Evolutionary conservation across 2,888 invertebrate species (phyloP), one percentile per base, ranked within the genome.

Genomic region (Catonia carolina): DNA sequence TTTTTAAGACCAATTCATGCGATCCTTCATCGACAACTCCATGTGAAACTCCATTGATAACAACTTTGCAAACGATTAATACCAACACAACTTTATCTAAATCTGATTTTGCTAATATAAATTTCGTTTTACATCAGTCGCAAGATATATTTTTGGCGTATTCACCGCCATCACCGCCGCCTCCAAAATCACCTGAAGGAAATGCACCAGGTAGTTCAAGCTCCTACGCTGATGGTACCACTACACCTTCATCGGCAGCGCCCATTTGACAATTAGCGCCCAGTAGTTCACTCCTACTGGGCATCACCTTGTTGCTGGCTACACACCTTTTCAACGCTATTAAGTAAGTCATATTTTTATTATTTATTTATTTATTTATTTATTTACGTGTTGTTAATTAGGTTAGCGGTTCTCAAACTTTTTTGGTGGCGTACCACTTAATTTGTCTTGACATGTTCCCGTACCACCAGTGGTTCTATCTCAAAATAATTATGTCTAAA

Each of bases 221-320:
- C 10, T 22, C 45, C 18, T 7, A 20, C 2, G 22, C 41, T 7
- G 41, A 41, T n/a, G 27, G 27, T 27, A 45, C 45, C 23, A 45
- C 45, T 18, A 45, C 45, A 18, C 6, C 18, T 18, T 45, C 45
- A 2, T 45, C 45, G 7, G 45, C 45, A 8, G 27, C 22, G 2
- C 18, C 18, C 45, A 45, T 45, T 45, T 45, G 45, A 45, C 45
- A 45, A 45, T 45, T 45, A 45, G 14, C 27, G 27, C 45, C 22
- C 45, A 27, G 45, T 22, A 27, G 45, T 27, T 45, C n/a, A n/a
- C n/a, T 45, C 45, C 22, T 27, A 1, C 6, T 45, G 45, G 45
- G 22, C 27, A 27, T 45, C 45, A 27, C 45, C 45, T 18, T 45
- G 45, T 45, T 27, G 45, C 45, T 45, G n/a, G 45, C 45, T 22